Percentiles rank a stretch among this genome's conserved stretches.
Conservation (phyloP, 2,888 invertebrate species). For the Clanis bilineata region DNA sequence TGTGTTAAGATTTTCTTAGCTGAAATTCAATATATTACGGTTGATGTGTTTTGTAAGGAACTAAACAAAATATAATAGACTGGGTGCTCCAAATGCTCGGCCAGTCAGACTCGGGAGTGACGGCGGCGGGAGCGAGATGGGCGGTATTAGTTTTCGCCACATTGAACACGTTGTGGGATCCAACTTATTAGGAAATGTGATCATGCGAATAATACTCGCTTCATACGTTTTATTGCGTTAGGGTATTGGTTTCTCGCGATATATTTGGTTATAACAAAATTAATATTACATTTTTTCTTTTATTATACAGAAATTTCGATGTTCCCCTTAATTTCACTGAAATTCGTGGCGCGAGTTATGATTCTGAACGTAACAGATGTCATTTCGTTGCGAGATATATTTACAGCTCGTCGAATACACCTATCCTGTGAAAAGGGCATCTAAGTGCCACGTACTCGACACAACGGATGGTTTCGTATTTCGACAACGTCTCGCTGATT, state of each 20-base stretch:
- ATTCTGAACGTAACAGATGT: not conserved
- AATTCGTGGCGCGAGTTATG: not conserved
- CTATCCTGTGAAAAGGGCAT: conserved; percentile 33
- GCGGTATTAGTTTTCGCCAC: conserved; percentile 72
- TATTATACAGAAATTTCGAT: conserved; percentile 1
- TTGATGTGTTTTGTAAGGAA: conserved; percentile 34
- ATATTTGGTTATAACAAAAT: conserved; percentile 44
- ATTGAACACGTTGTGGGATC: conserved; percentile 76
- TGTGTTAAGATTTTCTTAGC: conserved; percentile 25
- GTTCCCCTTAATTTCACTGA: not conserved
- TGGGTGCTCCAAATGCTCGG: conserved; percentile 53
- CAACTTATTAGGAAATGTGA: conserved; percentile 80
- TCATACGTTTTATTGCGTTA: conserved; percentile 77
- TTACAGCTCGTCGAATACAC: conserved; percentile 15
- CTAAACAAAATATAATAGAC: conserved; percentile 52
- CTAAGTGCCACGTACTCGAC: conserved; percentile 27
- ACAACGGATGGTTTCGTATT: conserved; percentile 58
- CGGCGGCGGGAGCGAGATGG: conserved; percentile 50
- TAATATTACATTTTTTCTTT: conserved; percentile 21
- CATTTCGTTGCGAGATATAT: not conserved
- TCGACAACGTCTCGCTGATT: conserved; percentile 65
- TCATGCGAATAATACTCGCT: conserved; percentile 78
- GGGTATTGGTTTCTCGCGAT: conserved; percentile 62
- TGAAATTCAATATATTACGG: conserved; percentile 33
- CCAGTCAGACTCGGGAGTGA: conserved; percentile 54